Evolutionary conservation across 2,113 vertebrate genomes (phyloP), one percentile per base, ranked within the genome.

Genomic region (Anarhynchus alexandrinus): DNA sequence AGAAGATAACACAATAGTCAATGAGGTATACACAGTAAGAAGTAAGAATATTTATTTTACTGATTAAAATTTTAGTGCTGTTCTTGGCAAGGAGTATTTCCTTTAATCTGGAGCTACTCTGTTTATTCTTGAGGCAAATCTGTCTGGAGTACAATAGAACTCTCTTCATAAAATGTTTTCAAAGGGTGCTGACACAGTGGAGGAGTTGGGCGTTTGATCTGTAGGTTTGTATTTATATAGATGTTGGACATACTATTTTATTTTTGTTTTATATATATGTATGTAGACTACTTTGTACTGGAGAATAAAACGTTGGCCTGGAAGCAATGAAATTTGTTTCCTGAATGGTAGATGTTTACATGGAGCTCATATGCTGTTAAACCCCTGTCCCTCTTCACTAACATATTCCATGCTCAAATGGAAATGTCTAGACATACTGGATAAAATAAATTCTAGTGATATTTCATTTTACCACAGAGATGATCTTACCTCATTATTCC

Each of bases 1-100:
- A 66, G 57, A 85, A 93, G 87, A 91, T 96, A 96, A 70, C 70
- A 91, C 70, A 94, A 76, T 89, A 96, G 87, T 96, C 96, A 96
- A 88, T 95, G 86, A 96, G 49, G 30, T 94, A 88, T 16, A 90
- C 64, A 64, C 79, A 96, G 82, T 86, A 71, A 97, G 84, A 85
- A 96, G 91, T 90, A 91, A 89, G 93, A 95, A 71, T 95, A 92
- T 97, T 96, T 97, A 77, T 91, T 97, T 97, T 93, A 95, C 85
- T 92, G 94, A 97, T 96, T 96, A 96, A 96, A 93, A 95, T 90
- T 96, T 87, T 95, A 97, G 93, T 96, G 93, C 93, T 97, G 78
- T 94, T 97, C 55, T 97, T 97, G 95, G 93, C 96, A 96, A 38
- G 29, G 54, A 91, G 43, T 80, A 45, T 92, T 95, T 96, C 90